These are phyloP conservation scores for Corvus hawaiiensis DNA, from an alignment of 2,113 vertebrate genomes.

Conservation along the genomic window DNA sequence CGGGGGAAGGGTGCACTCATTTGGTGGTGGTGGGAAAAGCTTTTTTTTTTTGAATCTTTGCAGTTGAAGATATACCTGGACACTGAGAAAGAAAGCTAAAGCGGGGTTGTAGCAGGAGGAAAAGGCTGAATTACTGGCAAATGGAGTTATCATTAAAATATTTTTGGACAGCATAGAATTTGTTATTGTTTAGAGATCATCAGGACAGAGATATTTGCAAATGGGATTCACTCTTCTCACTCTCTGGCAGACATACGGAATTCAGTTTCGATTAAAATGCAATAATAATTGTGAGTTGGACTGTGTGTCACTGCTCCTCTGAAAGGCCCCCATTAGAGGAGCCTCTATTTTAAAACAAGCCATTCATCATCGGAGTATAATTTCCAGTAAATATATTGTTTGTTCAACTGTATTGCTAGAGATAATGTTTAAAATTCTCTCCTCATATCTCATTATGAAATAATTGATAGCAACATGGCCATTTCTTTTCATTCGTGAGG, in stretches of 20 bases:
- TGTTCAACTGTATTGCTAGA: constrained; percentile 62
- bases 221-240: constrained; percentile 27
- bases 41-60: neutral
- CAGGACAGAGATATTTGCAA: constrained; percentile 8
- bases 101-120: neutral
- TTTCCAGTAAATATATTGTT: constrained; percentile 70
- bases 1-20: neutral
- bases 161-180: constrained; percentile 25
- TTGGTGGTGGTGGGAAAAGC: neutral
- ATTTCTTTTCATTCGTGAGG: constrained; percentile 57
- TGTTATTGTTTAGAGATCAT: constrained; percentile 17
- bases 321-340: constrained; percentile 53
- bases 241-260: constrained; percentile 30
- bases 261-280: constrained; percentile 51
- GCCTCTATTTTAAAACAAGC: constrained; percentile 45
- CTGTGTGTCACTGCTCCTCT: constrained; percentile 36
- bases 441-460: constrained; percentile 66
- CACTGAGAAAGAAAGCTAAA: neutral
- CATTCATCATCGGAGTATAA: constrained; percentile 56
- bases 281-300: constrained; percentile 56
- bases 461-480: constrained; percentile 64
- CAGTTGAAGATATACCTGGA: neutral
- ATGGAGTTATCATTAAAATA: neutral
- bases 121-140: neutral
- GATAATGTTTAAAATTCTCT: constrained; percentile 67